phyloP scores from a whole-genome alignment of 2,888 invertebrate genomes.

The Lypha dubia region DNA sequence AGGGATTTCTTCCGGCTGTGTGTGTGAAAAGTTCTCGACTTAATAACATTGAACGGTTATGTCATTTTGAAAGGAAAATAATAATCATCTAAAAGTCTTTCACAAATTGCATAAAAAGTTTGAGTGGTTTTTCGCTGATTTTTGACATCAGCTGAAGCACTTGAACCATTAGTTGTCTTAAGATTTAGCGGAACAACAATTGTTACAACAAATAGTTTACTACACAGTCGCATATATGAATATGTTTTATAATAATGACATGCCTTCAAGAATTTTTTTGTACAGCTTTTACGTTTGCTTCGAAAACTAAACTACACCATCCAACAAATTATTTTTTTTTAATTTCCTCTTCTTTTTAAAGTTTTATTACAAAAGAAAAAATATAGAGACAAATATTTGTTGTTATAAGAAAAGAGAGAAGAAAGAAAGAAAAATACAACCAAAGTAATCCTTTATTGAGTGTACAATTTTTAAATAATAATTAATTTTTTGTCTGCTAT shows the following conservation, averaged over 20 bases:
- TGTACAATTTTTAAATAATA: constrained; percentile 39
- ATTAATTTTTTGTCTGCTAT: constrained; percentile 60
- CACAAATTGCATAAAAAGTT: too few relatives aligned
- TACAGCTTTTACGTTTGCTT: constrained; percentile 52
- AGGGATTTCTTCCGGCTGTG: too few relatives aligned
- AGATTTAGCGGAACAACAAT: neutral
- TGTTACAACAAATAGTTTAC: neutral
- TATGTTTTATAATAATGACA: constrained; percentile 52
- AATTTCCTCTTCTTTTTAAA: too few relatives aligned
- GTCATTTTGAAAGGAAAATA: too few relatives aligned
- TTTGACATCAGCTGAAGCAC: too few relatives aligned
- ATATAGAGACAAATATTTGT: constrained; percentile 35
- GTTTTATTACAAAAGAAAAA: constrained; percentile 39
- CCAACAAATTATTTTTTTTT: constrained; percentile 17
- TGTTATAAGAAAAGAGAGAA: constrained; percentile 16
- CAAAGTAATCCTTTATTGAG: constrained; percentile 43
- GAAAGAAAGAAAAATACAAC: constrained; percentile 2
- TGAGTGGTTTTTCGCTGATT: too few relatives aligned
- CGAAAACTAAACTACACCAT: constrained; percentile 5
- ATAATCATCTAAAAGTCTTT: too few relatives aligned
- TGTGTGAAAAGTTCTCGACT: too few relatives aligned
- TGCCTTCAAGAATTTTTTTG: constrained; percentile 65
- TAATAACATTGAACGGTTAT: too few relatives aligned
- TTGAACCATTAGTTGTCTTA: too few relatives aligned
- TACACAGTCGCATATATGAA: neutral